A percentile compares a stretch with the other conserved stretches of the same genome.
Conservation (phyloP, 2,888 invertebrate species). For the Theretra japonica region DNA sequence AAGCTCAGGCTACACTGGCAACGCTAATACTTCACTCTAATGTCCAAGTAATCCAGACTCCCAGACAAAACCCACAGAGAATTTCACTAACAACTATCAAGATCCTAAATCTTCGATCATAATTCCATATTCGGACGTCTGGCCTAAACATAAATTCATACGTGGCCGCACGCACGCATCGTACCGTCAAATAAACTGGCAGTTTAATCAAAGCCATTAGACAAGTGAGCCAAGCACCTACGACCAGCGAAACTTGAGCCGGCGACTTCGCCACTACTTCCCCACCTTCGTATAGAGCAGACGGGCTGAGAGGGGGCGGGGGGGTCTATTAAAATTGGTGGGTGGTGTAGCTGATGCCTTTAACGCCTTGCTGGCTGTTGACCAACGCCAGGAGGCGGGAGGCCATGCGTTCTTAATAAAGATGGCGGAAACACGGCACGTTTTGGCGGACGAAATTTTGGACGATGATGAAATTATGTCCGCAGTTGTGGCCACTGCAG, state of each 20-base stretch:
- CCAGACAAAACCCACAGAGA: conserved; percentile 24
- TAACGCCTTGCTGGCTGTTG: conserved; percentile 83
- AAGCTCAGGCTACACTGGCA: conserved; percentile 3
- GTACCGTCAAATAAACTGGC: conserved; percentile 84
- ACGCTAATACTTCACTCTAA: background rate
- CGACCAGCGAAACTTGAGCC: conserved; percentile 62
- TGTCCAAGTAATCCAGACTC: conserved; percentile 15
- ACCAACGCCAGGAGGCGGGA: conserved; percentile 81
- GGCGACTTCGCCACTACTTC: conserved; percentile 54
- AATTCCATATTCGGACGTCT: conserved; percentile 72
- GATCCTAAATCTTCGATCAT: conserved; percentile 71
- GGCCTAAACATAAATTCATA: conserved; percentile 82
- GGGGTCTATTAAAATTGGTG: conserved; percentile 66
- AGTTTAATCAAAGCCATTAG: conserved; percentile 85
- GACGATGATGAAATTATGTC: conserved; percentile 44
- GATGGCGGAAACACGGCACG: conserved; percentile 76
- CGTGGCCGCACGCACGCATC: conserved; percentile 80
- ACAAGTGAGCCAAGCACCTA: conserved; percentile 82
- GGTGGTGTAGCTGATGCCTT: conserved; percentile 80
- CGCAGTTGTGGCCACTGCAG: background rate
- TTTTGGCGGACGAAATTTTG: conserved; percentile 65
- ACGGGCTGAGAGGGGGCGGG: conserved; percentile 50
- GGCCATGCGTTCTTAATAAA: conserved; percentile 83
- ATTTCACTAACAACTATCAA: conserved; percentile 43
- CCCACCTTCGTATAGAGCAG: conserved; percentile 47